A percentile compares a stretch with the other conserved stretches of the same genome.
phyloP scores from a whole-genome alignment of 2,113 vertebrate genomes.

The Barbus barbus region DNA sequence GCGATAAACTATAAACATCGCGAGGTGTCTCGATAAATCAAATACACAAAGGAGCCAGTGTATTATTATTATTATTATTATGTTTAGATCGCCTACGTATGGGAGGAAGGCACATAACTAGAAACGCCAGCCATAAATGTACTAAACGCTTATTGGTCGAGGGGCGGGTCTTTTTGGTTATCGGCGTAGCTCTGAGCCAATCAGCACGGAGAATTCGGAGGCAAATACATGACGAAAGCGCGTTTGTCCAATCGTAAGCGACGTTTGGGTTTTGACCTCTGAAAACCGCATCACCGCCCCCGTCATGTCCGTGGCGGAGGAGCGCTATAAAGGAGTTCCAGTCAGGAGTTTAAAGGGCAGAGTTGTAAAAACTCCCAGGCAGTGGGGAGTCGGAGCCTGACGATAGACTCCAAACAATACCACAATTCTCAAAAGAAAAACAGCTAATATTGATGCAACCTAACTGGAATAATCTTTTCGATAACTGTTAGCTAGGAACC shows the following conservation, averaged over 20 bases:
- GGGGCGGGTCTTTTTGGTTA: background rate
- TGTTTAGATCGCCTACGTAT: background rate
- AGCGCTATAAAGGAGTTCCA: slow-evolving; percentile 72
- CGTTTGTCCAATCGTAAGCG: slow-evolving; percentile 60
- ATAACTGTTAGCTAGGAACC: background rate
- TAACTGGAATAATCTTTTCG: slow-evolving; percentile 61
- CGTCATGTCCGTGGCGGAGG: slow-evolving; percentile 74
- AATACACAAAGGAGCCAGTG: background rate
- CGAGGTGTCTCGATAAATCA: background rate
- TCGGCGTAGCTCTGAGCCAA: slow-evolving; percentile 56
- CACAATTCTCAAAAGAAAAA: slow-evolving; percentile 13
- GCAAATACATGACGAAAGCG: slow-evolving; percentile 51
- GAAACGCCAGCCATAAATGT: slow-evolving; percentile 17
- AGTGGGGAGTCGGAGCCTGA: slow-evolving; percentile 65
- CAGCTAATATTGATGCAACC: slow-evolving; percentile 33
- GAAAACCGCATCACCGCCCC: slow-evolving; percentile 75
- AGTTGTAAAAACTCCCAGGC: slow-evolving; percentile 81
- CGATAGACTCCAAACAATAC: slow-evolving; percentile 20
- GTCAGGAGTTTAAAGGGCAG: slow-evolving; percentile 74
- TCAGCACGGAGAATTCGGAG: slow-evolving; percentile 1
- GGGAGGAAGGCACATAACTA: slow-evolving; percentile 24
- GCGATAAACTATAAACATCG: background rate
- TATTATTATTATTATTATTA: background rate
- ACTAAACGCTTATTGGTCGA: slow-evolving; percentile 33
- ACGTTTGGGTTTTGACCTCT: slow-evolving; percentile 70